Conservation (phyloP, 2,888 invertebrate species). For the Gastracanthus pulcherrimus region DNA sequence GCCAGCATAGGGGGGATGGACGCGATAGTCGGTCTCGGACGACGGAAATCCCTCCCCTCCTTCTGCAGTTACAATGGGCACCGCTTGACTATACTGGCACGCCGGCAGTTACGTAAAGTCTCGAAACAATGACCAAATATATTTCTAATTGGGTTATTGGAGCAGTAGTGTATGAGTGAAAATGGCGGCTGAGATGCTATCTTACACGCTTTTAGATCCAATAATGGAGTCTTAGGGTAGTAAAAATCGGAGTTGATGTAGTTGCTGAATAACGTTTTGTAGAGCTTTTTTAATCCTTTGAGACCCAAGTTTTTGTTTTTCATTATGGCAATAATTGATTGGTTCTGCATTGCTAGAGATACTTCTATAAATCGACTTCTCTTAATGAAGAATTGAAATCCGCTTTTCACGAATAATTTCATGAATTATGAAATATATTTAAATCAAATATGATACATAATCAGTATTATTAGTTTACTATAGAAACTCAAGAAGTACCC, state of each 20-base stretch:
- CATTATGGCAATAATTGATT: too few species aligned
- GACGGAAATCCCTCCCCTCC: not conserved
- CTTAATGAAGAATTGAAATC: too few species aligned
- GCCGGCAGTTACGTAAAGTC: not conserved
- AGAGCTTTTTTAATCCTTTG: not conserved
- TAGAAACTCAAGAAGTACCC: too few species aligned
- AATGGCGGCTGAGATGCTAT: not conserved
- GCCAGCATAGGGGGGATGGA: not conserved
- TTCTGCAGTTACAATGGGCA: not conserved
- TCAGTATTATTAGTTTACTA: too few species aligned
- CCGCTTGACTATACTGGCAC: not conserved
- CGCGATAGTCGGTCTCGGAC: not conserved
- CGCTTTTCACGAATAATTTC: too few species aligned
- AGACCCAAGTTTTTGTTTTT: too few species aligned
- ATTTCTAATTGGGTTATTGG: constrained; percentile 49
- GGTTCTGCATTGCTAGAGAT: too few species aligned
- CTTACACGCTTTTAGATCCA: not conserved
- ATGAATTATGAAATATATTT: too few species aligned
- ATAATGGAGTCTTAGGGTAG: not conserved
- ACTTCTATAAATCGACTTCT: too few species aligned
- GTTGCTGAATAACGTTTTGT: not conserved
- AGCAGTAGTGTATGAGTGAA: not conserved
- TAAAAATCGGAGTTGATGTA: not conserved
- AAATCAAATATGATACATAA: too few species aligned
- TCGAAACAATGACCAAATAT: constrained; percentile 39